phyloP scores from a whole-genome alignment of 2,113 vertebrate species.

The Buteo buteo region DNA sequence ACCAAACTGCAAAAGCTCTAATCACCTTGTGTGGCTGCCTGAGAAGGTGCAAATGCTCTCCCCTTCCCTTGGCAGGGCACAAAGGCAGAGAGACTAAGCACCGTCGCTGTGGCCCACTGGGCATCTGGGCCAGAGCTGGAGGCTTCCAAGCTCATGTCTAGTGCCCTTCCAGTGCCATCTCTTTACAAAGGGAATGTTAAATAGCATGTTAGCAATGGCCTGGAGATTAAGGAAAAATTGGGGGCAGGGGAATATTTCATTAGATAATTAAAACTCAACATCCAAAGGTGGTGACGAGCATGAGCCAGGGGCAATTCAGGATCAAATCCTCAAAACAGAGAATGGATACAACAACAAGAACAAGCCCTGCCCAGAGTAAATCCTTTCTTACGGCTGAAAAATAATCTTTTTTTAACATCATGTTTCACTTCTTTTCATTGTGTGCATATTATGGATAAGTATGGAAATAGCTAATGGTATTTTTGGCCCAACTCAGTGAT shows the following conservation, averaged over 20 bases:
- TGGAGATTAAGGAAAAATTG: not conserved
- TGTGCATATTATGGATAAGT: not conserved
- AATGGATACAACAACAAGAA: not conserved
- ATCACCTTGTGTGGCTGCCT: not conserved
- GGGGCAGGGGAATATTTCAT: not conserved
- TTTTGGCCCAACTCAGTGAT: not conserved
- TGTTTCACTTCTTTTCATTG: not conserved
- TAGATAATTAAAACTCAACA: not conserved
- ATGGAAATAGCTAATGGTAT: not conserved
- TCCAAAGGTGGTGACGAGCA: not conserved
- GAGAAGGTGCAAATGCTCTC: not conserved
- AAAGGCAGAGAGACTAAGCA: not conserved
- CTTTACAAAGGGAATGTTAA: not conserved
- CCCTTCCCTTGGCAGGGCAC: not conserved
- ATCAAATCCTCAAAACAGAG: not conserved
- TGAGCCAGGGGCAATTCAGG: not conserved
- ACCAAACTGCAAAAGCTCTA: not conserved
- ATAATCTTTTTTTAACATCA: not conserved
- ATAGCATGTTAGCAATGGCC: not conserved
- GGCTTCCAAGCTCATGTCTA: not conserved
- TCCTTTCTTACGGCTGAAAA: not conserved
- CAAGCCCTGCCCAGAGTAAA: not conserved
- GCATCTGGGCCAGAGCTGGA: not conserved
- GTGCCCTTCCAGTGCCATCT: too few relatives aligned
- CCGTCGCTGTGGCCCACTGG: fast-evolving